These are phyloP conservation scores for Trissonchulus sp. DNA, from an alignment of 2,888 invertebrate species.

Conservation along the genomic window DNA sequence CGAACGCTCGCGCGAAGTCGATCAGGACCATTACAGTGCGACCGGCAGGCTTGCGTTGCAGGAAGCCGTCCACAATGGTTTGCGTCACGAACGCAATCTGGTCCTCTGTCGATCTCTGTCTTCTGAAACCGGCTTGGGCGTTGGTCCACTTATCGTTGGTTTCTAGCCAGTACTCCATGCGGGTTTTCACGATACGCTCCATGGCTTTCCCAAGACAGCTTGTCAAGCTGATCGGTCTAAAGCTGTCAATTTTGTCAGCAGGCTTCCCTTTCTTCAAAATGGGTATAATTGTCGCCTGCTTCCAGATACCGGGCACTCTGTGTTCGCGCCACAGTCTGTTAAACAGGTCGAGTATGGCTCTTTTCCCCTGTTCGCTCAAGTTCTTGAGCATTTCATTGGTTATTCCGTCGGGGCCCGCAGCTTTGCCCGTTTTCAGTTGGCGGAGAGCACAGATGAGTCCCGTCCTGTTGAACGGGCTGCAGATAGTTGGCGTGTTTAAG, in stretches of 20 bases:
- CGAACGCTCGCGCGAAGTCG: constrained; percentile 6
- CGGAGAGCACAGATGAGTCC: not conserved
- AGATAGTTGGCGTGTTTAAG: too few species aligned
- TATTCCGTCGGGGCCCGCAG: not conserved
- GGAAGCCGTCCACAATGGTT: not conserved
- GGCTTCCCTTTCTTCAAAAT: constrained; percentile 9
- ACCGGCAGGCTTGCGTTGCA: not conserved
- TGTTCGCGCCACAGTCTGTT: not conserved
- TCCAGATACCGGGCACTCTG: not conserved
- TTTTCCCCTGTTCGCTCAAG: not conserved
- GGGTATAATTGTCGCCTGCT: constrained; percentile 4
- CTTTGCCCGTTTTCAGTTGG: not conserved
- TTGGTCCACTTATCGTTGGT: not conserved
- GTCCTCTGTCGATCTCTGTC: not conserved
- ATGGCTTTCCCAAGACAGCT: not conserved
- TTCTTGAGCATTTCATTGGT: not conserved
- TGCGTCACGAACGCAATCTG: not conserved
- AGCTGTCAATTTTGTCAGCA: not conserved
- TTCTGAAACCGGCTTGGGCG: not conserved
- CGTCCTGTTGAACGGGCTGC: not conserved
- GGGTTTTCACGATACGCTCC: not conserved
- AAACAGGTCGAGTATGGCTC: not conserved
- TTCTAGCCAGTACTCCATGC: constrained; percentile 8
- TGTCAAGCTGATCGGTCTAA: not conserved
- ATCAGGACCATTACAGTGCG: not conserved